These are phyloP conservation scores for Synanthedon vespiformis DNA, from an alignment of 2,888 invertebrate genomes.

Conservation along the genomic window DNA sequence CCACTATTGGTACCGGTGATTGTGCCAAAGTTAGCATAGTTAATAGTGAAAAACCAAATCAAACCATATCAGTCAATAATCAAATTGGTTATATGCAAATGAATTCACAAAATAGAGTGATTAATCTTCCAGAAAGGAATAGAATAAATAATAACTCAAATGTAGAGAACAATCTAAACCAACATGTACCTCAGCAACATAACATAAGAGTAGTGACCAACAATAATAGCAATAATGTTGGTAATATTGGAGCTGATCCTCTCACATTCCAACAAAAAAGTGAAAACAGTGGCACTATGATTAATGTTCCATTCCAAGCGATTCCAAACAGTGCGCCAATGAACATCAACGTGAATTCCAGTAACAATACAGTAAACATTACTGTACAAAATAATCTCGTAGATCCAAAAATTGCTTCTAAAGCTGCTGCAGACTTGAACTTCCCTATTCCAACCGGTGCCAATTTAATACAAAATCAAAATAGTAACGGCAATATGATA, in stretches of 20 bases:
- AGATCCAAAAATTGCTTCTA: constrained; percentile 61
- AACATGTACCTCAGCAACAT: constrained; percentile 58
- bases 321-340: constrained; percentile 65
- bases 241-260: constrained; percentile 41
- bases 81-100: constrained; percentile 62
- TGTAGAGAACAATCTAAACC: constrained; percentile 44
- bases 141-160: constrained; percentile 45
- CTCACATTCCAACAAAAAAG: constrained; percentile 53
- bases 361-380: constrained; percentile 62
- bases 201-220: constrained; percentile 62
- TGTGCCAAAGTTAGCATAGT: constrained; percentile 54
- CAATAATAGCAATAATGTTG: constrained; percentile 39
- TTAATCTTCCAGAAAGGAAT: constrained; percentile 58
- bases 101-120: constrained; percentile 56
- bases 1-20: constrained; percentile 43
- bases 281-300: constrained; percentile 56
- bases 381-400: constrained; percentile 64
- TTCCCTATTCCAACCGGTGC: constrained; percentile 51
- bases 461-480: constrained; percentile 47
- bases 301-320: constrained; percentile 64
- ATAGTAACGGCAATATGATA: constrained; percentile 45
- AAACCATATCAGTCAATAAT: constrained; percentile 52
- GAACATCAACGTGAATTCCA: constrained; percentile 65
- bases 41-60: constrained; percentile 50
- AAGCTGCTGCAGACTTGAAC: constrained; percentile 48